Conservation (phyloP, 2,113 vertebrate genomes). For the Circaetus gallicus region DNA sequence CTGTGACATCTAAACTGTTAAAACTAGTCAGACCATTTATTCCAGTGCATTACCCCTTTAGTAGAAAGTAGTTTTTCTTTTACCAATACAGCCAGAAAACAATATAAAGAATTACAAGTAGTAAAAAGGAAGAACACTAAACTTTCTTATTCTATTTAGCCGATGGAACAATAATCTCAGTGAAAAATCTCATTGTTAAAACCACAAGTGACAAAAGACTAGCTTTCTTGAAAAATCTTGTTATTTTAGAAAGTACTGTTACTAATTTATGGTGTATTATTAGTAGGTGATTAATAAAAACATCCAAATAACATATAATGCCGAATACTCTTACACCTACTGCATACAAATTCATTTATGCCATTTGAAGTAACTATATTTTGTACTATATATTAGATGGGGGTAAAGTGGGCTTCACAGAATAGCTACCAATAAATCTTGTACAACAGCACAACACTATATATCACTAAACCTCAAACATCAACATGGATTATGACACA, state of each 20-base stretch:
- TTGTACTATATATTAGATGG: not conserved
- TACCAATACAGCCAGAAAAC: not conserved
- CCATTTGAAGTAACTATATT: not conserved
- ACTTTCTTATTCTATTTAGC: not conserved
- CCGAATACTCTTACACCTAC: not conserved
- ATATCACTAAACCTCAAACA: not conserved
- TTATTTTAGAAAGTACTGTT: not conserved
- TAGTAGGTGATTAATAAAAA: not conserved
- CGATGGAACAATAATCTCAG: not conserved
- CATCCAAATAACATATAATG: not conserved
- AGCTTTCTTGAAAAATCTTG: not conserved
- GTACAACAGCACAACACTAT: not conserved
- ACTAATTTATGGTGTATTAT: not conserved
- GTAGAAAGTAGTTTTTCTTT: not conserved
- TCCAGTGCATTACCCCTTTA: not conserved
- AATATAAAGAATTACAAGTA: not conserved
- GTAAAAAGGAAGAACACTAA: not conserved
- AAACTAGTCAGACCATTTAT: not conserved
- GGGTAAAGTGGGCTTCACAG: not conserved
- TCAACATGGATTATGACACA: not conserved
- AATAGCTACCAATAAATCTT: not conserved
- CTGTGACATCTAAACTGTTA: not conserved
- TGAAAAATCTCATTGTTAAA: not conserved
- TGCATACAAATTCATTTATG: not conserved
- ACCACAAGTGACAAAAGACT: not conserved